Evolutionary conservation across 2,113 vertebrate genomes (phyloP).

Genomic region (Zosterops lateralis): DNA sequence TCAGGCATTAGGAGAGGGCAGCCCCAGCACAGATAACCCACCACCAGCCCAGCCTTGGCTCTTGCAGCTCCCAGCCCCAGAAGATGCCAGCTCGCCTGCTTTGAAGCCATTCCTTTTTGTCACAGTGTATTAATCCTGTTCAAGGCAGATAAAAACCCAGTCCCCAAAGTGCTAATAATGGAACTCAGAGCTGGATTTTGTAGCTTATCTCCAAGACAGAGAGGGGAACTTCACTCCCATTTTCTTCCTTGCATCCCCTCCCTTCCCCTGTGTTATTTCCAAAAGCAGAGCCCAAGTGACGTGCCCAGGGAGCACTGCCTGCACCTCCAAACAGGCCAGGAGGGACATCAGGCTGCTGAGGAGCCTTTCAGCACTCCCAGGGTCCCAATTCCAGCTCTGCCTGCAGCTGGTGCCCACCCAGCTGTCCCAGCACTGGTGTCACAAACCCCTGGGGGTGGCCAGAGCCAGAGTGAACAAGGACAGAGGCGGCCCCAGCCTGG

Average conservation of each 20-base stretch:
- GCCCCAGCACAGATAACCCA: background rate
- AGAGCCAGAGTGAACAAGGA: fast-evolving
- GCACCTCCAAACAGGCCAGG: background rate
- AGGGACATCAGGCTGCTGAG: background rate
- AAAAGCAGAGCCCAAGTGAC: background rate
- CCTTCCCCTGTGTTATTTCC: background rate
- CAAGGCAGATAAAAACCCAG: background rate
- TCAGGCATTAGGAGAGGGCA: background rate
- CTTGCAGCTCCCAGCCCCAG: background rate
- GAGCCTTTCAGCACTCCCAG: background rate
- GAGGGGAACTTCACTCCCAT: background rate
- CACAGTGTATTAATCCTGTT: background rate
- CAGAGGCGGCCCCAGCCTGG: background rate
- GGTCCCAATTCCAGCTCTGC: background rate
- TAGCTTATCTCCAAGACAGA: background rate
- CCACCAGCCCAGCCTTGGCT: background rate
- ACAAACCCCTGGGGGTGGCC: fast-evolving
- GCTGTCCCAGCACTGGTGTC: background rate
- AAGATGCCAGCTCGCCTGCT: background rate
- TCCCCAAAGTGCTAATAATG: background rate
- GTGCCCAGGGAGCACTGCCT: background rate
- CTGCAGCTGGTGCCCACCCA: background rate
- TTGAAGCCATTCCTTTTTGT: background rate
- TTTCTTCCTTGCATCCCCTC: background rate
- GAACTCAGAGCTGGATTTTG: background rate